Percentiles rank a stretch among this genome's conserved stretches.
These are phyloP conservation scores for Holcopasites calliopsidis DNA, from an alignment of 1,140 invertebrate species.

Conservation along the genomic window DNA sequence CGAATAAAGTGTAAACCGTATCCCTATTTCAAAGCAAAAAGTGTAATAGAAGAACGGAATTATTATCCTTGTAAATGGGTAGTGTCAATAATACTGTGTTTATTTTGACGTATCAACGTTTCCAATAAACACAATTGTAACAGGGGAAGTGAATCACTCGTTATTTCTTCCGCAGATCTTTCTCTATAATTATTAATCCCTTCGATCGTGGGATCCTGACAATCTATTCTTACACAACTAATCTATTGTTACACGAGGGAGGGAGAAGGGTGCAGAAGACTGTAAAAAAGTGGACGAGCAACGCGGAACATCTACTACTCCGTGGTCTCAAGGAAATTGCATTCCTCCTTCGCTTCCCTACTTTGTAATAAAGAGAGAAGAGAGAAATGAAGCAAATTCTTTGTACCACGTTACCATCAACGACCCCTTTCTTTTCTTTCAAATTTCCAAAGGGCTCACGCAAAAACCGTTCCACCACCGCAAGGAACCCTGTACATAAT, in stretches of 20 bases:
- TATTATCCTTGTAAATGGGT: too few species aligned
- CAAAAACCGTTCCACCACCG: constrained; percentile 17
- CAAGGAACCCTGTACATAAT: not conserved
- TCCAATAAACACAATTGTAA: too few species aligned
- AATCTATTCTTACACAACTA: too few species aligned
- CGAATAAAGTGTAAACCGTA: not conserved
- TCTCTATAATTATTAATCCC: too few species aligned
- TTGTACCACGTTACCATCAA: not conserved
- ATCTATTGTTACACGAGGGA: too few species aligned
- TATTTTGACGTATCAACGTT: too few species aligned
- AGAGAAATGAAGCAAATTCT: constrained; percentile 64
- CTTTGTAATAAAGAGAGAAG: constrained; percentile 56
- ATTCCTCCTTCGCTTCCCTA: constrained; percentile 43
- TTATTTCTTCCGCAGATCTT: too few species aligned
- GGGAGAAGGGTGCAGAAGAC: not conserved
- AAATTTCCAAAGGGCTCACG: constrained; percentile 52
- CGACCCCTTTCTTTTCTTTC: constrained; percentile 14
- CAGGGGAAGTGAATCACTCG: too few species aligned
- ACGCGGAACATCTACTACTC: constrained; percentile 47
- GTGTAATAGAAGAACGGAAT: too few species aligned
- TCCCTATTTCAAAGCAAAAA: too few species aligned
- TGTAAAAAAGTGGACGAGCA: not conserved
- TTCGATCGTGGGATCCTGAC: too few species aligned
- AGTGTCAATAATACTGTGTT: too few species aligned
- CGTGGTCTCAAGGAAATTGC: constrained; percentile 60